Conservation (phyloP, 2,888 invertebrate genomes). For the Aricia artaxerxes region DNA sequence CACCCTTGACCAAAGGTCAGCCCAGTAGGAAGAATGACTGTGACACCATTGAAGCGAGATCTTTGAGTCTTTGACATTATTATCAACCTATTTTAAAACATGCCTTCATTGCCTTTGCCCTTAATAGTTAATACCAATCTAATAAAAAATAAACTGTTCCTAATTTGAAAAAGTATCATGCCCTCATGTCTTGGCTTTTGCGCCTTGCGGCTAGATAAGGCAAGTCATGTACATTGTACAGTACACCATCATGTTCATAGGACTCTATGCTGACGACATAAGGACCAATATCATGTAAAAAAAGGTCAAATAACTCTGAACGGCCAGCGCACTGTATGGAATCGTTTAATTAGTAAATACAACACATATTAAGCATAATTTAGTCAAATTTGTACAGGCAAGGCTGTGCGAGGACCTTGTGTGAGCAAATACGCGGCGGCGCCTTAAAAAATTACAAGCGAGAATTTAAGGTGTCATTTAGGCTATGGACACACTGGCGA, state of each 20-base stretch:
- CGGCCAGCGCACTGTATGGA: not conserved
- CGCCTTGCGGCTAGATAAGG: slow-evolving; percentile 9
- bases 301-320: not conserved
- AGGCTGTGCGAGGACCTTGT: slow-evolving; percentile 27
- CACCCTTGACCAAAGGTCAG: not conserved
- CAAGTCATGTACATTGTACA: not conserved
- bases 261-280: not conserved
- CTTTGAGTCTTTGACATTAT: not conserved
- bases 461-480: slow-evolving; percentile 11
- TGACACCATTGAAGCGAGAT: not conserved
- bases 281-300: not conserved
- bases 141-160: not conserved
- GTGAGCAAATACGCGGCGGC: slow-evolving; percentile 23
- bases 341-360: slow-evolving; percentile 27
- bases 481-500: not conserved
- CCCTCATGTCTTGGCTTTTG: not conserved
- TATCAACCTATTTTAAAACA: not conserved
- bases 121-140: not conserved
- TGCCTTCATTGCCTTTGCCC: not conserved
- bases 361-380: slow-evolving; percentile 25
- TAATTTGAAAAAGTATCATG: not conserved
- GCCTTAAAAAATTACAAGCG: slow-evolving; percentile 1
- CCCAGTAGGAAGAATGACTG: not conserved
- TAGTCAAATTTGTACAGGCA: slow-evolving; percentile 27
- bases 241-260: not conserved